Base-by-base conservation (phyloP, 1,140 invertebrate species). In the Platyura marginata region DNA sequence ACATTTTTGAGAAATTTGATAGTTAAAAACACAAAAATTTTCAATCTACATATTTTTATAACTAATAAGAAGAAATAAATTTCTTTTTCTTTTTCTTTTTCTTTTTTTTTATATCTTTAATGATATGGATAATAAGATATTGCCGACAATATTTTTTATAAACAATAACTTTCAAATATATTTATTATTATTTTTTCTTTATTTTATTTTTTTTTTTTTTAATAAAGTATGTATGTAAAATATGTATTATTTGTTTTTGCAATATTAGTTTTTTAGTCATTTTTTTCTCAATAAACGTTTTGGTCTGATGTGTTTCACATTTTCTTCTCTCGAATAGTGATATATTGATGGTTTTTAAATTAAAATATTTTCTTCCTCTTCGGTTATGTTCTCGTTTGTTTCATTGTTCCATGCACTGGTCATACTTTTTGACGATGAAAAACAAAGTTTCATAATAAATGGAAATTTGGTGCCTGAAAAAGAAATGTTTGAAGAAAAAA, bases 391-490 rank as follows among this genome's bases (percentile, higher is more conserved):
- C 19, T 38, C 36, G 20, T 38, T 38, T 20, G 11, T 18, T 38
- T 38, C 18, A 3, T 38, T 10, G 43, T 61, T 61, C 56, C 57
- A 61, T 40, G 56, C 57, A 5, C 55, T 58, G 36, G 61, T 61
- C 58, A 85, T 83, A 57, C 77, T 79, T 56, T 83, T 78, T 41
- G 83, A 81, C 45, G 82, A 86, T 18, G 87, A 92, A 69, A 93
- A 93, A 62, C 88, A 92, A 44, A 96, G 69, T 68, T 95, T 96
- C 81, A 95, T 87, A 51, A 93, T 86, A 70, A 92, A 97, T 45
- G 92, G 92, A 65, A 90, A 92, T 66, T 94, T 94, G 44, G 87
- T 88, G 62, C 81, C 89, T 92, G 69, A 13, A 72, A 69, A n/a
- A n/a, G n/a, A n/a, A n/a, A n/a, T n/a, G n/a, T n/a, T n/a, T n/a